Evolutionary conservation across 1,140 invertebrate genomes (phyloP), one percentile per base, ranked within the genome.

Genomic region (Conus ventricosus): DNA sequence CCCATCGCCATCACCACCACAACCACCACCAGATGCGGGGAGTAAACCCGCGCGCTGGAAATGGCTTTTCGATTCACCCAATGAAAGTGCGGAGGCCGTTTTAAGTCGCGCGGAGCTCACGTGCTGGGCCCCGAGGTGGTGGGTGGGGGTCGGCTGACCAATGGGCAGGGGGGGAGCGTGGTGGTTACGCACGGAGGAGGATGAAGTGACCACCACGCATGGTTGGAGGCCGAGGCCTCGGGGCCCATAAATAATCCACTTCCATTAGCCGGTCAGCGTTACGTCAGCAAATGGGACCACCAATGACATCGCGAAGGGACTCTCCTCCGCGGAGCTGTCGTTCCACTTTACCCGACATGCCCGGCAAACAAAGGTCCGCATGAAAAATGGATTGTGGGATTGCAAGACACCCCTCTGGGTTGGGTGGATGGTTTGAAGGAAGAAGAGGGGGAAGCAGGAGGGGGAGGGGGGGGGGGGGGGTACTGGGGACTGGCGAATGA

Each of bases 381-480:
- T 84, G 82, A 84, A 84, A 84, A 84, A 84, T 84, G 82, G 82
- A 84, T 84, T 84, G 82, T 84, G 8, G 82, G 54, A 81, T 67
- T 67, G 82, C 67, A 71, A 23, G 67, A 71, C 67, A 71, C 17
- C 15, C 11, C 23, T 71, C 20, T 71, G 67, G 67, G 67, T 71
- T 13, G 57, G 15, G 8, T 60, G 57, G 57, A 11, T 60, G 57
- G 57, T 6, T 13, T 51, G 20, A n/a, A 57, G 81, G 53, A 20
- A 39, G 82, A 39, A 20, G 82, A 55, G 7, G 55, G 82, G 23
- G 54, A 8, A 53, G 55, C 4, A 51, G 57, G 82, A 7, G 82
- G 82, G 82, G 76, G 76, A 4, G 76, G 76, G 76, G 76, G 76
- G 0, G 76, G 76, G 76, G 76, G 51, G 51, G 80, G 39, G 80